Base-by-base conservation (phyloP, 2,797 vertebrate genomes). In the Delichon dasypus region DNA sequence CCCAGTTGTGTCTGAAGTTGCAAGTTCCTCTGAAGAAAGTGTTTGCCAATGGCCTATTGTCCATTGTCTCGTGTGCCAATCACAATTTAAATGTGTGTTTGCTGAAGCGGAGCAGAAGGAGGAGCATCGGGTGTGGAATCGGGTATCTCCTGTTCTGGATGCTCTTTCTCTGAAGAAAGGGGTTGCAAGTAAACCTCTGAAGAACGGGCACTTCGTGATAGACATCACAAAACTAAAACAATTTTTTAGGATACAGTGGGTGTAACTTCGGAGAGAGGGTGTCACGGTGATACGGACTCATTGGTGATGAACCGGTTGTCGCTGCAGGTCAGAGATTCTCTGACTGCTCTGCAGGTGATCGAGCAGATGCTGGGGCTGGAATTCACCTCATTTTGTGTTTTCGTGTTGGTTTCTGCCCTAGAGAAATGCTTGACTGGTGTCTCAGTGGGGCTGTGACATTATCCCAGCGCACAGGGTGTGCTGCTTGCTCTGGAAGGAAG, bases 231-330 rank as follows among this genome's bases (percentile, higher is more conserved):
- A 73, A 53, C 30, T 19, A 36, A 13, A 4, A n/a, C 11, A 5
- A 4, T 48, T 48, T 57, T 83, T 48, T 6, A 44, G 53, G 64
- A 17, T 7, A 0, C 10, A 5, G 72, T 4, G 9, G 2, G 3
- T 50, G 18, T 72, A 57, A n/a, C 20, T 51, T 40, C 47, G n/a
- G 55, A 48, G 32, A n/a, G 57, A 36, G 32, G 16, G 6, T 58
- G 47, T 45, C 8, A 7, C 0, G 7, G 48, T 23, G 5, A 7
- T 7, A 1, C 0, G 3, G 48, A 8, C 71, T 88, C 42, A 1
- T 5, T 48, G 3, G n/a, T 60, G 78, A 19, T 72, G 50, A 50
- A 5, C 26, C n/a, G 66, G 16, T 51, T 13, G 2, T 58, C 0
- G 0, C 65, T 57, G 29, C 32, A 42, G 84, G 85, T 71, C 89